Base-by-base conservation (phyloP, 2,797 vertebrate genomes). In the Paedocypris micromegethes region DNA sequence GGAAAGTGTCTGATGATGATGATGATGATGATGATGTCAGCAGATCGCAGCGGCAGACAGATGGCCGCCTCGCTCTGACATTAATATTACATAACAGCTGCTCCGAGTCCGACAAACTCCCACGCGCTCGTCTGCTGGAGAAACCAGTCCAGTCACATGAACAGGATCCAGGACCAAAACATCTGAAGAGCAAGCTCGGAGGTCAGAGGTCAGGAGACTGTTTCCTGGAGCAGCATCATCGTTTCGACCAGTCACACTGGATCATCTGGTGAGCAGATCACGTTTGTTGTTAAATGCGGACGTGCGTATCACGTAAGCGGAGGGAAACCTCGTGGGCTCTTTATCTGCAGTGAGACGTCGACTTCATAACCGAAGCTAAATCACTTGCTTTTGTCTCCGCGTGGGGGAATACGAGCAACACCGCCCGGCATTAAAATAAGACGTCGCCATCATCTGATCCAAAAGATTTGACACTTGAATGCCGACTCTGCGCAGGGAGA, bases 1-100 rank as follows among this genome's bases (percentile, higher is more conserved):
- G 23, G 23, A 23, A 23, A 23, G 23, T 23, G 23, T 23, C 23
- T 23, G 23, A 23, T 23, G 23, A 23, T 23, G 23, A 23, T 23
- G 23, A 23, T 23, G 23, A 23, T 23, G 23, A 5, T 48, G 46
- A 60, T 61, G 47, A 64, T 68, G 42, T 8, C 49, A 58, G 43
- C 41, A 42, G 39, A 4, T 7, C 37, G 68, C 52, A 53, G 43
- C 58, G 59, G 49, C 23, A 60, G 62, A 39, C 47, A 43, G 51
- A 64, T 23, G 9, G 45, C 52, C 6, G 37, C 45, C 44, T 58
- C 43, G 50, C 7, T 59, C 58, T 37, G 49, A 56, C 4, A 37
- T 62, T 68, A 50, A 68, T 39, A 23, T 52, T 66, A 59, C 47
- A 58, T 66, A 59, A 62, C 58, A 72, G 60, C 58, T 69, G 58